Evolutionary conservation across 2,113 vertebrate species (phyloP).

Genomic region (Setophaga kirtlandii): DNA sequence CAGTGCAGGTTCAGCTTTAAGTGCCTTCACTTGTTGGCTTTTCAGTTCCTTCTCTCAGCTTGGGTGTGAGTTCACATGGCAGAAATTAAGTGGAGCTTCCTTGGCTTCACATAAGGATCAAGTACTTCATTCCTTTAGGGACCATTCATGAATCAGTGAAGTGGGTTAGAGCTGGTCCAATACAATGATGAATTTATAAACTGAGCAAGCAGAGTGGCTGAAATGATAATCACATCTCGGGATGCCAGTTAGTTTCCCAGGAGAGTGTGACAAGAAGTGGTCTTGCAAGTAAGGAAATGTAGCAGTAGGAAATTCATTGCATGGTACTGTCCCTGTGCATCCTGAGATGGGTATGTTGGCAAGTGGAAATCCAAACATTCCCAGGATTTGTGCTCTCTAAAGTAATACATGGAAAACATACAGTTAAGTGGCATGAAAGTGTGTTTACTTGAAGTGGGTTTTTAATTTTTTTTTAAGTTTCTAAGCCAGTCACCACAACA

Average conservation of each 20-base stretch:
- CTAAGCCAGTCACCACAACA: neutral
- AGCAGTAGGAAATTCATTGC: neutral
- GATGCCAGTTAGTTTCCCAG: neutral
- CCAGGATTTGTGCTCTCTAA: neutral
- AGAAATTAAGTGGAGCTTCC: neutral
- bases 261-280: neutral
- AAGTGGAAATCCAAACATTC: neutral
- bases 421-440: neutral
- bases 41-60: neutral
- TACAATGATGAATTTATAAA: neutral
- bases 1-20: neutral
- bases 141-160: accelerated
- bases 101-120: neutral
- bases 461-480: neutral
- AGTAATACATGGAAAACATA: neutral
- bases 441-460: neutral
- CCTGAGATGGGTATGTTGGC: accelerated
- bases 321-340: accelerated
- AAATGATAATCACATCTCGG: neutral
- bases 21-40: neutral
- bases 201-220: accelerated
- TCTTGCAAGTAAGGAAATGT: neutral
- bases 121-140: neutral
- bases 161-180: neutral
- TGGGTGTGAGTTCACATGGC: neutral